Evolutionary conservation across 2,113 vertebrate species (phyloP), one percentile per base, ranked within the genome.

Genomic region (Phrynosoma blainvillii): DNA sequence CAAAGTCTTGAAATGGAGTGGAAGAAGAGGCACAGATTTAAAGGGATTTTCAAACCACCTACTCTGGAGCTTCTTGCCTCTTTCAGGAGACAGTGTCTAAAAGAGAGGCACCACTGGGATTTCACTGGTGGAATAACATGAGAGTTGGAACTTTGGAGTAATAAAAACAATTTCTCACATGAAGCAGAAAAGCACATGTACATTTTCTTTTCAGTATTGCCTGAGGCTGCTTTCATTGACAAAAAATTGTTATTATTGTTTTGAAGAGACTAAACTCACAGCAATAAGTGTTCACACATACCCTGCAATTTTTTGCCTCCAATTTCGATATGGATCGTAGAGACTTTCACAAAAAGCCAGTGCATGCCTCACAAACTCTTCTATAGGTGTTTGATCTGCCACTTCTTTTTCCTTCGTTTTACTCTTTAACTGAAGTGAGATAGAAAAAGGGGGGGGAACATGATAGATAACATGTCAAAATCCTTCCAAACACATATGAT

Each of bases 371-470:
- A 99, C 99, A 96, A 99, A 99, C 94, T 99, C 98, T 96, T 99
- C 99, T 5, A 98, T 97, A 47, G 98, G 96, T 1, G 98, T 98
- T 94, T 99, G 98, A 96, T 99, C 98, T 3, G 93, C 98, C 96
- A 99, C 96, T 97, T 99, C 98, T 94, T 99, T 99, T 94, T 99
- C 99, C 95, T 99, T 99, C 84, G 98, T 99, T 96, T 98, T 98
- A 91, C 98, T 99, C 97, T 99, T 99, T 91, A 99, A 97, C 99
- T 99, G 92, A 36, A 54, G 81, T 91, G 82, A 13, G 21, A 84
- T 88, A 73, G 86, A 84, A 90, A 21, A n/a, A 12, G 7, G 84
- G 91, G 14, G 30, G 47, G 47, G 86, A 30, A 20, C 10, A 73
- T 84, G 88, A 80, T 65, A 11, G 88, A 80, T 65, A 13, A 27